Percentiles rank a stretch among this genome's conserved stretches.
These are phyloP conservation scores for Zaprionus nigranus DNA, from an alignment of 1,140 invertebrate genomes.

Conservation along the genomic window DNA sequence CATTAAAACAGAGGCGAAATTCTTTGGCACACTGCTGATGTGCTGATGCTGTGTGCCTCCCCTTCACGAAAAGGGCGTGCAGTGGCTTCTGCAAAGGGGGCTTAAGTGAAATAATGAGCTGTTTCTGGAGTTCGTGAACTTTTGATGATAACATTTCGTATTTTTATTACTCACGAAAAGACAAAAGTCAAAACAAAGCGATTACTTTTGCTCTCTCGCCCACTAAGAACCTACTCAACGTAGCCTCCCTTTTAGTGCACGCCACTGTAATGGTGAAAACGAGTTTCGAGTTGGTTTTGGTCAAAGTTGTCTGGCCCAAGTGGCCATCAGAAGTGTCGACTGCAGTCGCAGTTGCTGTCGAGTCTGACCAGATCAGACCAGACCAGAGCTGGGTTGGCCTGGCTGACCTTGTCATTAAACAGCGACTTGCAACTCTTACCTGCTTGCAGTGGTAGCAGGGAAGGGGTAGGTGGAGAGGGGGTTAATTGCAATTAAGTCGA, in stretches of 20 bases:
- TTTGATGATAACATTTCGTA: slow-evolving; percentile 1
- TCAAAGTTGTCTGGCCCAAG: slow-evolving; percentile 20
- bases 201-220: background rate
- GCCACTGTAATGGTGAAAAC: slow-evolving; percentile 29
- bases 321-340: slow-evolving; percentile 39
- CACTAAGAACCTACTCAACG: background rate
- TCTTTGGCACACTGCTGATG: background rate
- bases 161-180: background rate
- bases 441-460: background rate
- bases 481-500: slow-evolving; percentile 17
- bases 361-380: background rate
- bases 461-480: background rate
- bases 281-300: slow-evolving; percentile 33
- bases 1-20: slow-evolving; percentile 1
- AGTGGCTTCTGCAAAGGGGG: background rate
- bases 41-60: background rate
- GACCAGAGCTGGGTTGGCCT: slow-evolving; percentile 1
- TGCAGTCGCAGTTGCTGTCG: background rate
- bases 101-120: slow-evolving; percentile 7
- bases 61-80: background rate
- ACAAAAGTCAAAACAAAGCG: slow-evolving; percentile 1
- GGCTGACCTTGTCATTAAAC: slow-evolving; percentile 38
- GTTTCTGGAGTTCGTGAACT: background rate
- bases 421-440: slow-evolving; percentile 40
- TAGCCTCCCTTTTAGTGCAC: background rate